phyloP scores from a whole-genome alignment of 37 sponge, comb jelly and placozoan species.

The Bolinopsis microptera region DNA sequence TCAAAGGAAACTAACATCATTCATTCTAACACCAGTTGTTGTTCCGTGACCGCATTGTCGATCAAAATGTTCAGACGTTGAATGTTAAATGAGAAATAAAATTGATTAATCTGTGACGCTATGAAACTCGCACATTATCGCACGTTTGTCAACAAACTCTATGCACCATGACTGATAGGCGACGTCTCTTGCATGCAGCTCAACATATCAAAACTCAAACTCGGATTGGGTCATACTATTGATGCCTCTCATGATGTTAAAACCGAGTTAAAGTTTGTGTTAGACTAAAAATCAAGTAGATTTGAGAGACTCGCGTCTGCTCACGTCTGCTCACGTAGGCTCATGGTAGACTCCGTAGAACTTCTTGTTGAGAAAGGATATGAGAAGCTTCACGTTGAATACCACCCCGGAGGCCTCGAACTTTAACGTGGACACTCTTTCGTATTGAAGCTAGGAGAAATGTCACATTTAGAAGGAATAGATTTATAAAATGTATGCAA shows the following conservation, averaged over 20 bases:
- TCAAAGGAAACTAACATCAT: too few species aligned
- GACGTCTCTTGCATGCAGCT: neutral
- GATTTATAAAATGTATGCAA: too few species aligned
- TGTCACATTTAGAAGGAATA: constrained; percentile 68
- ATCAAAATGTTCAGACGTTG: neutral
- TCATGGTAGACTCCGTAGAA: constrained; percentile 88
- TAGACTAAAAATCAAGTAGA: too few species aligned
- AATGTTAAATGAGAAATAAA: neutral
- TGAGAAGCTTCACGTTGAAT: constrained; percentile 94
- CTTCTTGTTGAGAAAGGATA: constrained; percentile 96
- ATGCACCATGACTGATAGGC: neutral
- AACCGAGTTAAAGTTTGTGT: neutral
- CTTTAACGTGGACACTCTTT: constrained; percentile 94
- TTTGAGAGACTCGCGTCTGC: too few species aligned
- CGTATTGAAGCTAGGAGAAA: constrained; percentile 93
- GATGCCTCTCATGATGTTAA: neutral
- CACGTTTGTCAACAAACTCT: neutral
- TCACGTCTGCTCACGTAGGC: too few species aligned
- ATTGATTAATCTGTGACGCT: neutral
- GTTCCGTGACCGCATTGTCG: neutral
- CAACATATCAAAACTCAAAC: neutral
- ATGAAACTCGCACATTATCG: neutral
- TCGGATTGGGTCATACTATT: neutral
- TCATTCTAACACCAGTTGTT: too few species aligned
- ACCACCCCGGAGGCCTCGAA: constrained; percentile 85